A percentile compares a stretch with the other conserved stretches of the same genome.
These are phyloP conservation scores for Cranoglanis bouderius DNA, from an alignment of 2,113 vertebrate genomes.

Conservation along the genomic window DNA sequence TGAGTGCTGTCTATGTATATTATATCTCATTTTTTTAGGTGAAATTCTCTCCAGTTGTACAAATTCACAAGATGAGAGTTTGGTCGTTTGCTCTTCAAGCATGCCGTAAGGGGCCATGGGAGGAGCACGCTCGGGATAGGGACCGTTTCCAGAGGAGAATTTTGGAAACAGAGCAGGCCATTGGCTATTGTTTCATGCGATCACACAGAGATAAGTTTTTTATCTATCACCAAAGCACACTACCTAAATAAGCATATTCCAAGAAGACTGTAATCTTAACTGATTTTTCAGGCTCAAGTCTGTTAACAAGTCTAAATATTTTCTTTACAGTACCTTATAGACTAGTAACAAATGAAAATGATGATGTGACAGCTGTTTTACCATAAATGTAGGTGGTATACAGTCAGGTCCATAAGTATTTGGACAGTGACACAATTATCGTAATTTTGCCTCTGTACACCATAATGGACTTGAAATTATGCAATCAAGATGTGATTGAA, in stretches of 20 bases:
- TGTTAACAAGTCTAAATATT: slow-evolving; percentile 38
- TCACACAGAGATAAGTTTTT: slow-evolving; percentile 70
- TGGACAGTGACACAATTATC: too few relatives aligned
- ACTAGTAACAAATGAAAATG: slow-evolving; percentile 65
- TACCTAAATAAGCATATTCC: neutral
- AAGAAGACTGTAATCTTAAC: neutral
- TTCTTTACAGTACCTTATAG: slow-evolving; percentile 69
- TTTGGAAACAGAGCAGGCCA: slow-evolving; percentile 63
- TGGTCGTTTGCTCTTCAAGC: slow-evolving; percentile 81
- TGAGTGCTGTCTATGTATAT: neutral
- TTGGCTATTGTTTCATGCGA: slow-evolving; percentile 73
- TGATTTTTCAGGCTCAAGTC: slow-evolving; percentile 47
- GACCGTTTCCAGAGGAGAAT: slow-evolving; percentile 81
- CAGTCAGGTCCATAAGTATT: too few relatives aligned
- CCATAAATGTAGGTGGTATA: neutral
- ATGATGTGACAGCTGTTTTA: neutral
- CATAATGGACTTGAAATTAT: too few relatives aligned
- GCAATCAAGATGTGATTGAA: too few relatives aligned
- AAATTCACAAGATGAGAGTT: slow-evolving; percentile 77
- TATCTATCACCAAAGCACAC: slow-evolving; percentile 51
- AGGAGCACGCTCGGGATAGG: slow-evolving; percentile 81
- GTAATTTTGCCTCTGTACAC: too few relatives aligned
- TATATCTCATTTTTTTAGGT: slow-evolving; percentile 70
- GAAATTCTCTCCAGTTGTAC: slow-evolving; percentile 77
- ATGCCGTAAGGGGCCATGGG: slow-evolving; percentile 83